Conservation (phyloP, 1,140 invertebrate genomes). For the Meloidogyne hapla region DNA sequence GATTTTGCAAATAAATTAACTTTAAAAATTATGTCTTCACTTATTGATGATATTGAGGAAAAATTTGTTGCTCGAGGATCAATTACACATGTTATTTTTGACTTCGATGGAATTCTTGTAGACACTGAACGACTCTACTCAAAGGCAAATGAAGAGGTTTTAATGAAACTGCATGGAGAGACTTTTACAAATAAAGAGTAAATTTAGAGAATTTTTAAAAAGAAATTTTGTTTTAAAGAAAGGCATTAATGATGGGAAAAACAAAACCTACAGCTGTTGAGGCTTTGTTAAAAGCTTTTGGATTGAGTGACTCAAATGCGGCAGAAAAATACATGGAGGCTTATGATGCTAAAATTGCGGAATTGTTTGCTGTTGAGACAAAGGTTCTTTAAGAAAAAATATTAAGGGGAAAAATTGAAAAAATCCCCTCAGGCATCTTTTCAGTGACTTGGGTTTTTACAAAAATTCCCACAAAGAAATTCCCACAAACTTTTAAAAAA, state of each 20-base stretch:
- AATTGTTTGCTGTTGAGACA: not conserved
- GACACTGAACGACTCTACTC: slow-evolving; percentile 44
- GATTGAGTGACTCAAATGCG: not conserved
- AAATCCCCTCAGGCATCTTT: too few species aligned
- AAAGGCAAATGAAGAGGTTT: slow-evolving; percentile 28
- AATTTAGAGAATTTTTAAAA: not conserved
- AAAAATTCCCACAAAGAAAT: too few species aligned
- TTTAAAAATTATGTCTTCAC: not conserved
- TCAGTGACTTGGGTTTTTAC: too few species aligned
- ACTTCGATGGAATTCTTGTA: slow-evolving; percentile 44
- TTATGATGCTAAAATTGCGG: slow-evolving; percentile 64
- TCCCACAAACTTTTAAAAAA: too few species aligned
- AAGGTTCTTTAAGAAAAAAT: not conserved
- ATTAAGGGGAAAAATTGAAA: too few species aligned
- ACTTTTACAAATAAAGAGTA: slow-evolving; percentile 30
- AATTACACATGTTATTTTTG: slow-evolving; percentile 49
- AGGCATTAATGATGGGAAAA: slow-evolving; percentile 36
- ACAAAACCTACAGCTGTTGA: slow-evolving; percentile 35
- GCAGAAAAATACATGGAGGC: slow-evolving; percentile 70
- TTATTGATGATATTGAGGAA: not conserved
- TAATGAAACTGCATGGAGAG: slow-evolving; percentile 28
- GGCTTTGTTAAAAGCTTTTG: slow-evolving; percentile 28
- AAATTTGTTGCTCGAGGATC: not conserved
- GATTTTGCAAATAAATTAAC: too few species aligned
- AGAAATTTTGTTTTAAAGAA: slow-evolving; percentile 33